Evolutionary conservation across 2,888 invertebrate species (phyloP).

Genomic region (Drosophila rellima): DNA sequence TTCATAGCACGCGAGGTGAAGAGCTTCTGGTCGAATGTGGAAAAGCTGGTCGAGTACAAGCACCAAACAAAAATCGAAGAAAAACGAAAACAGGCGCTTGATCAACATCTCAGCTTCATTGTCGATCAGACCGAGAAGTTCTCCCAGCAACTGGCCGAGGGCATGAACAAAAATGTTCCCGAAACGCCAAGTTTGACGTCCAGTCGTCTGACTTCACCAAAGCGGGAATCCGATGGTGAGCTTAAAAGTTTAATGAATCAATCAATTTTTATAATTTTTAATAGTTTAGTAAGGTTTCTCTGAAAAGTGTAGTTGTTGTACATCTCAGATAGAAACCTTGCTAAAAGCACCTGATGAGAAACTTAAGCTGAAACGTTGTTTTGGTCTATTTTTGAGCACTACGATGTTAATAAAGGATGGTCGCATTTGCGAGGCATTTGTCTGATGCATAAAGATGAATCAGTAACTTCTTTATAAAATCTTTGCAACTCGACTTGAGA

Average conservation of each 20-base stretch:
- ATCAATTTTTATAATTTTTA: neutral
- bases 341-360: slow-evolving; percentile 78
- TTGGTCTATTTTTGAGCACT: slow-evolving; percentile 83
- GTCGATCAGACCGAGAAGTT: slow-evolving; percentile 99
- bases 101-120: slow-evolving; percentile 98
- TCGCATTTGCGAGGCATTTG: slow-evolving; percentile 86
- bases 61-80: slow-evolving; percentile 96
- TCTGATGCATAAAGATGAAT: slow-evolving; percentile 72
- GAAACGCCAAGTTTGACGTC: slow-evolving; percentile 86
- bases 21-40: slow-evolving; percentile 98
- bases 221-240: slow-evolving; percentile 87
- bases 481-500: neutral
- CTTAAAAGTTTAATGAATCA: slow-evolving; percentile 6
- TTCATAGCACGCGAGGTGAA: slow-evolving; percentile 97
- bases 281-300: slow-evolving; percentile 1
- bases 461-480: neutral
- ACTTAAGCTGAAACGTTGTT: slow-evolving; percentile 82
- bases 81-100: slow-evolving; percentile 96
- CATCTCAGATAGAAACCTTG: neutral
- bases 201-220: slow-evolving; percentile 86
- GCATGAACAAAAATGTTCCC: slow-evolving; percentile 89
- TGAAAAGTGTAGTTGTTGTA: neutral
- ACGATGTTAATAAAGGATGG: slow-evolving; percentile 78
- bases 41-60: slow-evolving; percentile 98
- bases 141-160: slow-evolving; percentile 95